Percentiles rank a stretch among this genome's conserved stretches.
Conservation (phyloP, 2,113 vertebrate species). For the Martes martes region DNA sequence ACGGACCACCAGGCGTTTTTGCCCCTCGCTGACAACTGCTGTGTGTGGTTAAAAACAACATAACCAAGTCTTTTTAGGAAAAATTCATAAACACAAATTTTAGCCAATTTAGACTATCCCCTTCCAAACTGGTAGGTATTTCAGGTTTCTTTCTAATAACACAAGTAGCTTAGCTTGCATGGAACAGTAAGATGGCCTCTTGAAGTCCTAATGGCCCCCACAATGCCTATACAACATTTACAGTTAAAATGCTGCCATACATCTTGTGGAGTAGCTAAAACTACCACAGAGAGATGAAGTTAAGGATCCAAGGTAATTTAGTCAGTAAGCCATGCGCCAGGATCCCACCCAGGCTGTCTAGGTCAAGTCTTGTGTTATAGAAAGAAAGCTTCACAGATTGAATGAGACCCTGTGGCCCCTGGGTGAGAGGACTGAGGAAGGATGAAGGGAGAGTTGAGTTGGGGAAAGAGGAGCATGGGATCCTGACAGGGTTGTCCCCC, state of each 20-base stretch:
- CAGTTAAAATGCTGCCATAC: background rate
- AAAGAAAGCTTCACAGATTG: background rate
- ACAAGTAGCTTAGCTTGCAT: background rate
- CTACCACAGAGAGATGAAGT: background rate
- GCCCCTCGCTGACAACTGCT: background rate
- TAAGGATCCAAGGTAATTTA: background rate
- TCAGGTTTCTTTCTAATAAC: background rate
- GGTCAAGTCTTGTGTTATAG: background rate
- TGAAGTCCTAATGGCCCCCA: background rate
- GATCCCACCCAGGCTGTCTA: background rate
- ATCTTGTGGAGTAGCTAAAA: slow-evolving; percentile 13
- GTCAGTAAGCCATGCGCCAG: background rate
- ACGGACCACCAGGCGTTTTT: background rate
- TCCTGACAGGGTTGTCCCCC: background rate
- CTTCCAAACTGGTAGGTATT: background rate
- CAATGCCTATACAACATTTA: background rate
- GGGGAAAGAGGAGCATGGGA: background rate
- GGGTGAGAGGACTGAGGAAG: background rate
- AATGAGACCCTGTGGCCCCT: background rate
- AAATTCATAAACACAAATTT: slow-evolving; percentile 25
- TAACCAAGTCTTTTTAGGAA: background rate
- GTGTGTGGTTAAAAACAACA: background rate
- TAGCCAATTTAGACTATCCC: background rate
- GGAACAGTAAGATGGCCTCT: background rate
- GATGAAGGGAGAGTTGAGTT: background rate